Evolutionary conservation across 2,797 vertebrate genomes (phyloP), one percentile per base, ranked within the genome.

Genomic region (Enteromius unitaeniatus): DNA sequence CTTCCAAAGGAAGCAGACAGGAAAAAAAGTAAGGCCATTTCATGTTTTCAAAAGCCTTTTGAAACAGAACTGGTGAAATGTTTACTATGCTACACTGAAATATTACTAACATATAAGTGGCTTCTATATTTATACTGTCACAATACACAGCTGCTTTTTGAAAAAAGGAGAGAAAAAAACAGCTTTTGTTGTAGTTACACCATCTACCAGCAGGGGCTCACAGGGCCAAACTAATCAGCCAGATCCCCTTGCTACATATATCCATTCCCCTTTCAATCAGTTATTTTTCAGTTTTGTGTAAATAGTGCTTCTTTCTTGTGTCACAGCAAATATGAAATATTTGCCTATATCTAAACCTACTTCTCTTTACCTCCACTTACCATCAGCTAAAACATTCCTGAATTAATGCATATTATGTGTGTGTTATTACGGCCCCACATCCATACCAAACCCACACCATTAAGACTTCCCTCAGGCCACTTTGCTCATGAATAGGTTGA

Each of bases 331-430:
- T 68, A 31, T 40, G 5, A 68, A 69, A 55, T 17, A 31, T 79
- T 21, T 67, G 42, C 7, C 2, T 68, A 13, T 37, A n/a, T 53
- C 10, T 3, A 4, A 53, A 68, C 28, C 23, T 58, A n/a, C 10
- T 21, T 70, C 79, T 37, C 28, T 74, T 74, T 58, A 74, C 26
- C 26, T 82, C 49, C 26, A 73, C 34, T 81, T 42, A 62, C 37
- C 53, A 53, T 77, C 14, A 60, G 21, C 26, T 42, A 47, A 81
- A 81, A 47, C 2, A 4, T 45, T 42, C 31, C 21, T 42, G 53
- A 60, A 45, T 31, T 0, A 62, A 31, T 73, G 67, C 53, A 60
- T 31, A 1, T n/a, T 51, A 42, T 53, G 74, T 60, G 53, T 60
- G 79, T 28, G 14, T 14, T 42, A 11, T 58, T 81, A 72, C 28